Percentiles rank a stretch among this genome's conserved stretches.
Evolutionary conservation across 2,888 invertebrate genomes (phyloP).

Genomic region (Cheilosia variabilis): DNA sequence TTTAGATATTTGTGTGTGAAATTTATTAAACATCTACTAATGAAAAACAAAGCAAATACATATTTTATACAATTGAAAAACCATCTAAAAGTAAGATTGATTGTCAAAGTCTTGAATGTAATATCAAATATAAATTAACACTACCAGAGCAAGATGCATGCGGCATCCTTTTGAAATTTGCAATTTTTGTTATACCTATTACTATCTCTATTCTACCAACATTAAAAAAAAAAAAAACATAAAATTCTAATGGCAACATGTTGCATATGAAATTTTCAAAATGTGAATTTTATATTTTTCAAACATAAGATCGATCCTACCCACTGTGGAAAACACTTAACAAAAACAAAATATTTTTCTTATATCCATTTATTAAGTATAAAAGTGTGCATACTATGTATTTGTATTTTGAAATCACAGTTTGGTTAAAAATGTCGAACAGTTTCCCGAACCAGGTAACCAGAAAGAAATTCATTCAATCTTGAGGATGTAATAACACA

Average conservation of each 20-base stretch:
- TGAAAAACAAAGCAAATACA: constrained; percentile 43
- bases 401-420: constrained; percentile 59
- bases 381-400: constrained; percentile 66
- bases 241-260: constrained; percentile 1
- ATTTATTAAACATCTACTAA: constrained; percentile 59
- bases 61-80: constrained; percentile 53
- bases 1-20: constrained; percentile 65
- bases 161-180: constrained; percentile 14
- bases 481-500: constrained; percentile 51
- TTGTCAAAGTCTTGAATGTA: constrained; percentile 6
- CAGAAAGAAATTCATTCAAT: constrained; percentile 37
- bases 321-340: constrained; percentile 31
- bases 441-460: constrained; percentile 54
- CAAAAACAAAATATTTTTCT: constrained; percentile 37
- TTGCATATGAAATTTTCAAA: constrained; percentile 11
- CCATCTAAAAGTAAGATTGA: constrained; percentile 11
- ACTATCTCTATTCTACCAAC: background rate
- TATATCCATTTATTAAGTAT: constrained; percentile 47
- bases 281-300: constrained; percentile 7
- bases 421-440: constrained; percentile 58
- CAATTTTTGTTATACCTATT: constrained; percentile 4
- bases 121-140: constrained; percentile 28
- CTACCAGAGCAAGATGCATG: background rate
- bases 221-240: background rate
- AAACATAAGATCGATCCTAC: constrained; percentile 24